Conservation (phyloP, 2,113 vertebrate genomes). For the Rhinichthys klamathensis region DNA sequence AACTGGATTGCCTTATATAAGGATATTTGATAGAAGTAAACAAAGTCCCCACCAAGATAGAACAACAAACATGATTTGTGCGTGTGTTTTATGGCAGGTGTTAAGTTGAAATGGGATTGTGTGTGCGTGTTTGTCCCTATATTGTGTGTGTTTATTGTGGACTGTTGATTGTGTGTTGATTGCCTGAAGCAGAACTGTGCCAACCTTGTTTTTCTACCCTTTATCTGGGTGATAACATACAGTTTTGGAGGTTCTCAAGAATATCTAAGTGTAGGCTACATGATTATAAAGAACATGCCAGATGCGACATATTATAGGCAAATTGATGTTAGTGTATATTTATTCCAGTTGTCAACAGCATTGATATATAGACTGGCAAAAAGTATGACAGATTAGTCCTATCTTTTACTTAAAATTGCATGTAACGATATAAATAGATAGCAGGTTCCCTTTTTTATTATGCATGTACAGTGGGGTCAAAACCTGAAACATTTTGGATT, state of each 20-base stretch:
- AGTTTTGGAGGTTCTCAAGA: neutral
- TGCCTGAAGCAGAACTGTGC: too few species aligned
- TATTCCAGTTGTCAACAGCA: neutral
- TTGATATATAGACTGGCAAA: neutral
- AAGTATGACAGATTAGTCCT: neutral
- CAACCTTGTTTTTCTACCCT: too few species aligned
- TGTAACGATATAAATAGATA: neutral
- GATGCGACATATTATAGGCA: neutral
- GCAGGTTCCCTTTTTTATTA: too few species aligned
- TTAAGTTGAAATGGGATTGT: neutral
- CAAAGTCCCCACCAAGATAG: neutral
- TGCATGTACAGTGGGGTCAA: too few species aligned
- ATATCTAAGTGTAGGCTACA: neutral
- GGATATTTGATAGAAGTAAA: neutral
- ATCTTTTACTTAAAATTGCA: neutral
- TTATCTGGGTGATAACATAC: too few species aligned
- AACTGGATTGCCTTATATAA: neutral
- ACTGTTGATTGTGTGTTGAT: too few species aligned
- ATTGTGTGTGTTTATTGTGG: too few species aligned
- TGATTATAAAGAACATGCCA: neutral
- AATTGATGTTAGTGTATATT: neutral
- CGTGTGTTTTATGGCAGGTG: neutral
- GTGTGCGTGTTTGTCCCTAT: neutral
- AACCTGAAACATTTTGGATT: too few species aligned
- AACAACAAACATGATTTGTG: neutral